These are phyloP conservation scores for Eueremaeus valkanovi DNA, from an alignment of 2,888 invertebrate species.

Conservation along the genomic window DNA sequence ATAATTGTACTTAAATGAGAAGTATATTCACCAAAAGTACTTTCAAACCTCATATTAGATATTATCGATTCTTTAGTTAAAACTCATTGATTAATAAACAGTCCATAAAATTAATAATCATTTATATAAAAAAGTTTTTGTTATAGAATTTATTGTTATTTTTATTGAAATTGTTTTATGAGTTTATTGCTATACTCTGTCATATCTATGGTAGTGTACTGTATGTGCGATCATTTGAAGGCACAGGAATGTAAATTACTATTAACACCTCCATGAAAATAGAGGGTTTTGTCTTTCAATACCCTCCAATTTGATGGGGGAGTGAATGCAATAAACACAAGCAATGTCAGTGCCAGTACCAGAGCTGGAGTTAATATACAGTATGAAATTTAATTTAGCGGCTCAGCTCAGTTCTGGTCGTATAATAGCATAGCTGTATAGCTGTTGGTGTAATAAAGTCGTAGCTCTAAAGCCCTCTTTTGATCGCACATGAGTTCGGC, in stretches of 20 bases:
- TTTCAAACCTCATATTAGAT: no score
- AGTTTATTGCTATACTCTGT: slow-evolving; percentile 5
- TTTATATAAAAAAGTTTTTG: not conserved
- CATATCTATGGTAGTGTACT: no score
- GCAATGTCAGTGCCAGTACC: not conserved
- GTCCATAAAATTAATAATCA: no score
- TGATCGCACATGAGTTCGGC: not conserved
- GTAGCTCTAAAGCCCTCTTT: not conserved
- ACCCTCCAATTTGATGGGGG: slow-evolving; percentile 15
- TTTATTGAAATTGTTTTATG: not conserved
- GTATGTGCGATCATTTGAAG: not conserved
- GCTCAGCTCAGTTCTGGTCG: not conserved
- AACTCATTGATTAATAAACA: no score
- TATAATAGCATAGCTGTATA: slow-evolving; percentile 20
- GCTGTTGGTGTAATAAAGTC: slow-evolving; percentile 12
- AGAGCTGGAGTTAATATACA: not conserved
- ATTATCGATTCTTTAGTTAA: no score
- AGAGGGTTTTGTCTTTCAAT: slow-evolving; percentile 17
- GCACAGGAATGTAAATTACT: slow-evolving; percentile 17
- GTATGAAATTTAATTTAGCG: slow-evolving; percentile 15
- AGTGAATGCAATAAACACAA: no score
- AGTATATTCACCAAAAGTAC: no score
- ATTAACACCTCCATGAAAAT: slow-evolving; percentile 30
- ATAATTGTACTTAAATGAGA: no score
- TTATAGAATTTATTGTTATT: not conserved